Percentiles rank a stretch among this genome's conserved stretches.
phyloP scores from a whole-genome alignment of 2,888 invertebrate species.

The Herminia tarsipennalis region DNA sequence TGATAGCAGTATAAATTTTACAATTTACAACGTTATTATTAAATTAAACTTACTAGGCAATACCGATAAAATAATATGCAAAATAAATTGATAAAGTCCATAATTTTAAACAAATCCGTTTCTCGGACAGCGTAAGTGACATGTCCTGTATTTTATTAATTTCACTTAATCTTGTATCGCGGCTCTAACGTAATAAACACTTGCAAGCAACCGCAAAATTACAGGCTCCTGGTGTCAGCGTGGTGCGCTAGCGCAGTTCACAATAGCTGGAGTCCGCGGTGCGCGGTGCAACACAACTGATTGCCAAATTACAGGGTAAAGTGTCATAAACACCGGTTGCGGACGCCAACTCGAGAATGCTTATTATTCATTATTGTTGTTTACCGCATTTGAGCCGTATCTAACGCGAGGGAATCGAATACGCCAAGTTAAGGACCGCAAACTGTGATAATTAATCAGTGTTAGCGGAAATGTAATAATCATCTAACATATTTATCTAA shows the following conservation, averaged over 20 bases:
- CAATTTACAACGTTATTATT: slow-evolving; percentile 19
- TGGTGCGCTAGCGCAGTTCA: slow-evolving; percentile 55
- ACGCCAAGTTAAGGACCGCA: slow-evolving; percentile 43
- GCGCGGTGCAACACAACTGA: slow-evolving; percentile 59
- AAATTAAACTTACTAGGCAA: slow-evolving; percentile 12
- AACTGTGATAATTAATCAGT: slow-evolving; percentile 39
- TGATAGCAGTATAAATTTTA: slow-evolving; percentile 28
- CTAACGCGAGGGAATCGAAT: slow-evolving; percentile 41
- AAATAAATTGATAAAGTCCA: background rate
- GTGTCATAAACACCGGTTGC: slow-evolving; percentile 71
- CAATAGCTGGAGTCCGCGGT: slow-evolving; percentile 62
- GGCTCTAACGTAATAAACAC: slow-evolving; percentile 67
- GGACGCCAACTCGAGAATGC: slow-evolving; percentile 50
- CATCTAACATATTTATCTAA: slow-evolving; percentile 18
- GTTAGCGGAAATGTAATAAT: slow-evolving; percentile 18
- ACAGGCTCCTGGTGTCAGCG: slow-evolving; percentile 70
- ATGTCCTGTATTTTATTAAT: slow-evolving; percentile 50
- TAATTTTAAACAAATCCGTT: slow-evolving; percentile 10
- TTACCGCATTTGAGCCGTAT: slow-evolving; percentile 51
- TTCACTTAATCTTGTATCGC: slow-evolving; percentile 53
- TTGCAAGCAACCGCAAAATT: slow-evolving; percentile 79
- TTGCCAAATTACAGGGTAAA: slow-evolving; percentile 82
- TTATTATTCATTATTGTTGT: slow-evolving; percentile 61
- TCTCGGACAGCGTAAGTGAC: slow-evolving; percentile 44
- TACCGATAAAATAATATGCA: no score